A percentile compares a stretch with the other conserved stretches of the same genome.
Conservation (phyloP, 2,888 invertebrate genomes). For the Gari tellinella region DNA sequence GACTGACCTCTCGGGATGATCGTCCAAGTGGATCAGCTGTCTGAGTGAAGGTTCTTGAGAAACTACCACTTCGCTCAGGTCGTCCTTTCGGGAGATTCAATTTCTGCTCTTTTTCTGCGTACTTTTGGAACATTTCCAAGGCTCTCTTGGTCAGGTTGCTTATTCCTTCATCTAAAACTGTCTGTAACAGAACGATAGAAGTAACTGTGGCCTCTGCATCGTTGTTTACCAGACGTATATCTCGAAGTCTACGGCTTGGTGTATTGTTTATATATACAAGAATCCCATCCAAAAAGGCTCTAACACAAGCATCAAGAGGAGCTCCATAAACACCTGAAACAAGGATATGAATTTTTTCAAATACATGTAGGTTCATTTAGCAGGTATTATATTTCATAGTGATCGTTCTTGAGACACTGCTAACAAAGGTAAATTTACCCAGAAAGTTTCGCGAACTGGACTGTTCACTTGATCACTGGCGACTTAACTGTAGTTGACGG, state of each 20-base stretch:
- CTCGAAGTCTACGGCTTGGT: not conserved
- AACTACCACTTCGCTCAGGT: conserved; percentile 17
- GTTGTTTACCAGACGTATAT: conserved; percentile 61
- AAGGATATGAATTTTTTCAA: no score
- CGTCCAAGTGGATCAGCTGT: not conserved
- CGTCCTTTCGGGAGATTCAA: conserved; percentile 43
- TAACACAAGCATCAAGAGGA: conserved; percentile 65
- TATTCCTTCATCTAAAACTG: conserved; percentile 30
- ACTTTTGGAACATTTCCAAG: conserved; percentile 2
- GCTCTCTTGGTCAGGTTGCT: conserved; percentile 31
- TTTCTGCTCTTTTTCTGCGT: conserved; percentile 8
- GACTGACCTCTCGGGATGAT: not conserved
- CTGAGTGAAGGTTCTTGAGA: conserved; percentile 17
- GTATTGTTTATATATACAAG: conserved; percentile 36
- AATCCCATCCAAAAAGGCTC: conserved; percentile 60
- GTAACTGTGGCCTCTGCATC: conserved; percentile 56
- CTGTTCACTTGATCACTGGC: no score
- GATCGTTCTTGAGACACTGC: no score
- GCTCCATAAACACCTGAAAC: conserved; percentile 68
- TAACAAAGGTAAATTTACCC: no score
- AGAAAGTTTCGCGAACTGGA: no score
- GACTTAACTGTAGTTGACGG: no score
- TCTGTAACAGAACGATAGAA: conserved; percentile 47
- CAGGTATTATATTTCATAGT: no score
- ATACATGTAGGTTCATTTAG: no score